phyloP scores from a whole-genome alignment of 2,797 vertebrate genomes.

The Aselliscus stoliczkanus region DNA sequence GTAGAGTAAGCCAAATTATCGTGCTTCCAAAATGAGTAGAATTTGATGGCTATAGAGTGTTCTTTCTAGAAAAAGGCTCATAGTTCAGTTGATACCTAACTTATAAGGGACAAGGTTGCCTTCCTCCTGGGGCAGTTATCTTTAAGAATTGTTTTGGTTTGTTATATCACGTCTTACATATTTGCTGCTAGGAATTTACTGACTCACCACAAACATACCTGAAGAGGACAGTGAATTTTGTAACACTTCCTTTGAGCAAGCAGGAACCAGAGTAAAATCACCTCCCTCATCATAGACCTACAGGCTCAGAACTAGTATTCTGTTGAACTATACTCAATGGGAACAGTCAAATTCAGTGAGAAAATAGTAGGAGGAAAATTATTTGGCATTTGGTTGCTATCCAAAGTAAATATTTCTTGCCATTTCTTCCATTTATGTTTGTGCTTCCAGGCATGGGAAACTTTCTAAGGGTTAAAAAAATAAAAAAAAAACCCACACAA shows the following conservation, averaged over 20 bases:
- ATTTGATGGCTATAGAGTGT: background rate
- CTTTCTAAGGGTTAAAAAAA: background rate
- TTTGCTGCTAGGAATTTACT: background rate
- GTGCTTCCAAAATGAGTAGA: background rate
- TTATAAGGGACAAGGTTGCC: background rate
- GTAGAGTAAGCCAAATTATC: background rate
- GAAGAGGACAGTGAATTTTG: background rate
- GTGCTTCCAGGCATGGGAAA: background rate
- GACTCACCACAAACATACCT: background rate
- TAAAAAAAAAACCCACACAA: background rate
- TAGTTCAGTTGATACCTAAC: background rate
- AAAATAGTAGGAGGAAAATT: background rate
- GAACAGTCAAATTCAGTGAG: background rate
- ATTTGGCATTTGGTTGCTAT: background rate
- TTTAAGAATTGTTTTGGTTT: background rate
- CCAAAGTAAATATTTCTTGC: background rate
- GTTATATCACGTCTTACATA: background rate
- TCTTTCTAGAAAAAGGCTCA: background rate
- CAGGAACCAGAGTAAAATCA: background rate
- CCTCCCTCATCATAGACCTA: background rate
- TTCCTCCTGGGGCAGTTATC: background rate
- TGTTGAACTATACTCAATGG: background rate
- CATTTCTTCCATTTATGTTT: background rate
- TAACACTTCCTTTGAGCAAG: background rate
- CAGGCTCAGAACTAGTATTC: background rate